These are phyloP conservation scores for Drosophila anomelani DNA, from an alignment of 2,888 invertebrate species.

Conservation along the genomic window DNA sequence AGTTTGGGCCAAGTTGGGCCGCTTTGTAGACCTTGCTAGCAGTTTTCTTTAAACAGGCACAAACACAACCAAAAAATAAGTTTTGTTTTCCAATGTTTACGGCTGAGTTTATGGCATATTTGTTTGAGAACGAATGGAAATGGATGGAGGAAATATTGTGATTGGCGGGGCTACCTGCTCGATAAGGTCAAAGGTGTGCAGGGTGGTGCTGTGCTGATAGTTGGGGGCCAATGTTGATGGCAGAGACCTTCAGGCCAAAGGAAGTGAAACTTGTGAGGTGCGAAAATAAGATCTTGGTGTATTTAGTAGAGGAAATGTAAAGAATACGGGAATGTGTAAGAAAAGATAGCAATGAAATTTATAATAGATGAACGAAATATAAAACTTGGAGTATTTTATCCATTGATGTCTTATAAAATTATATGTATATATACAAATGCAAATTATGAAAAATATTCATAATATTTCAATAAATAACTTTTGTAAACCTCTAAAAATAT, in stretches of 20 bases:
- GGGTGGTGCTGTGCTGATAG: slow-evolving; percentile 2
- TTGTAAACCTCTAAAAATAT: too few species aligned
- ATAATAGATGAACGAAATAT: too few species aligned
- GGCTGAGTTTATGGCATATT: slow-evolving; percentile 27
- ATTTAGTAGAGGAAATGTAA: neutral
- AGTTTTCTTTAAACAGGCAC: slow-evolving; percentile 32
- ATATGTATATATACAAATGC: neutral
- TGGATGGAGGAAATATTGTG: slow-evolving; percentile 37
- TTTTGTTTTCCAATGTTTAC: slow-evolving; percentile 34
- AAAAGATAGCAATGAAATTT: neutral
- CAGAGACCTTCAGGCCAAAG: slow-evolving; percentile 20
- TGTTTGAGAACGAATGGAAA: slow-evolving; percentile 23
- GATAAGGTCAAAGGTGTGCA: slow-evolving; percentile 30
- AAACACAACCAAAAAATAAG: slow-evolving; percentile 6
- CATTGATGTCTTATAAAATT: neutral
- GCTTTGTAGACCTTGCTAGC: slow-evolving; percentile 26
- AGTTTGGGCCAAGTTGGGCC: slow-evolving; percentile 27
- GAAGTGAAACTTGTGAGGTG: slow-evolving; percentile 14
- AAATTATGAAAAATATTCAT: neutral
- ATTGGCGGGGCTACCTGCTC: slow-evolving; percentile 11
- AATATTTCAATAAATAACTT: neutral
- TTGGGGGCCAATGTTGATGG: slow-evolving; percentile 18
- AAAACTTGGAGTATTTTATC: too few species aligned
- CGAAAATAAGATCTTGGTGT: slow-evolving; percentile 3
- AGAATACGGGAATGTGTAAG: neutral